Evolutionary conservation across 2,888 invertebrate species (phyloP).

Genomic region (Podotricha telesiphe): DNA sequence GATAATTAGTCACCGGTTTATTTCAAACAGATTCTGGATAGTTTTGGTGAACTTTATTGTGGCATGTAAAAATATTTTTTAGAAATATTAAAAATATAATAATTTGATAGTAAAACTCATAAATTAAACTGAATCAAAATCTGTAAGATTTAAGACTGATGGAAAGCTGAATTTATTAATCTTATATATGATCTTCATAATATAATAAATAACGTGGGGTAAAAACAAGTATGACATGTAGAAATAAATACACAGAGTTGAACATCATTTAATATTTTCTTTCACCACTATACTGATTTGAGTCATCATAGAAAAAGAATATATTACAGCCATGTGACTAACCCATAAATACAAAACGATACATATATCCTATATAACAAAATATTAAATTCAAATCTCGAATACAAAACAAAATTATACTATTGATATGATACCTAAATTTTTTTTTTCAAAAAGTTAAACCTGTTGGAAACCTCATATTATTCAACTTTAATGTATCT

Average conservation of each 20-base stretch:
- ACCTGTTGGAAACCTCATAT: neutral
- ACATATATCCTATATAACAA: slow-evolving; percentile 26
- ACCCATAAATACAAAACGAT: slow-evolving; percentile 35
- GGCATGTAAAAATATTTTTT: too few relatives aligned
- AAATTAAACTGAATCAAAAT: too few relatives aligned
- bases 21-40: too few relatives aligned
- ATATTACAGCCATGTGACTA: slow-evolving; percentile 54
- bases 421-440: neutral
- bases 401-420: neutral
- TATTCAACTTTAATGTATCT: slow-evolving; percentile 2
- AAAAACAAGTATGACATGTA: neutral
- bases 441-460: too few relatives aligned
- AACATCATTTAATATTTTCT: slow-evolving; percentile 50
- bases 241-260: slow-evolving; percentile 35
- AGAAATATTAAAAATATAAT: too few relatives aligned
- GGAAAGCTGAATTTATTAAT: too few relatives aligned
- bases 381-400: neutral
- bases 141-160: too few relatives aligned
- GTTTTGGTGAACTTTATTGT: too few relatives aligned
- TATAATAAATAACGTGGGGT: too few relatives aligned
- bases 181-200: too few relatives aligned
- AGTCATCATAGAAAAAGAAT: slow-evolving; percentile 52
- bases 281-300: slow-evolving; percentile 54
- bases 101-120: too few relatives aligned
- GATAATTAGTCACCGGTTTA: too few relatives aligned